phyloP scores from a whole-genome alignment of 2,888 invertebrate genomes.

The Drosophila birchii region DNA sequence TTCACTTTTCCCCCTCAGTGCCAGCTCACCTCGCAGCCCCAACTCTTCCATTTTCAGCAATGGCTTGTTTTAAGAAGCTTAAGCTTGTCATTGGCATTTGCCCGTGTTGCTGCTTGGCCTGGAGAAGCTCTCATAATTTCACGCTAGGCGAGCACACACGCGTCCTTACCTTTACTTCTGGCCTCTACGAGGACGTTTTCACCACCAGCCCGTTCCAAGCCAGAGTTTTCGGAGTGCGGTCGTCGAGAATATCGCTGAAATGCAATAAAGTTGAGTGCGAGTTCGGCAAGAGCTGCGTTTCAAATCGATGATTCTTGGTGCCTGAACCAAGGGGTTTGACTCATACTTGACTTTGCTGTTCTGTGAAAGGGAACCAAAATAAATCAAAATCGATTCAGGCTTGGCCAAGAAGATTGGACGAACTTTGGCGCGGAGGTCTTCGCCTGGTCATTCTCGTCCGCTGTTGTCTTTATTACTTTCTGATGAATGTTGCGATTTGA shows the following conservation, averaged over 20 bases:
- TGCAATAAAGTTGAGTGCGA: slow-evolving; percentile 77
- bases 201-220: slow-evolving; percentile 13
- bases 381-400: slow-evolving; percentile 16
- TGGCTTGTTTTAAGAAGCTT: slow-evolving; percentile 80
- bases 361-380: slow-evolving; percentile 1
- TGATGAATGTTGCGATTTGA: slow-evolving; percentile 52
- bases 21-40: slow-evolving; percentile 2
- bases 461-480: slow-evolving; percentile 49
- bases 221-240: slow-evolving; percentile 51
- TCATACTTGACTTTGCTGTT: slow-evolving; percentile 7
- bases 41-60: slow-evolving; percentile 43
- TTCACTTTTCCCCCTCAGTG: slow-evolving; percentile 63
- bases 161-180: slow-evolving; percentile 18
- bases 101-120: slow-evolving; percentile 44
- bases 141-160: slow-evolving; percentile 68
- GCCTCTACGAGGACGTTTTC: not conserved
- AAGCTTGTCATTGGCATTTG: slow-evolving; percentile 76
- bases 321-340: not conserved
- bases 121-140: slow-evolving; percentile 77
- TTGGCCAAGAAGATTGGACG: not conserved
- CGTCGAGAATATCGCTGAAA: slow-evolving; percentile 61
- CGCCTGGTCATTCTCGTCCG: slow-evolving; percentile 13
- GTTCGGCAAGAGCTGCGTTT: slow-evolving; percentile 21
- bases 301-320: slow-evolving; percentile 1
- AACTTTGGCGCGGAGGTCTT: slow-evolving; percentile 6